Percentiles rank a stretch among this genome's conserved stretches.
Evolutionary conservation across 2,888 invertebrate species (phyloP).

Genomic region (Dendrolimus pini): DNA sequence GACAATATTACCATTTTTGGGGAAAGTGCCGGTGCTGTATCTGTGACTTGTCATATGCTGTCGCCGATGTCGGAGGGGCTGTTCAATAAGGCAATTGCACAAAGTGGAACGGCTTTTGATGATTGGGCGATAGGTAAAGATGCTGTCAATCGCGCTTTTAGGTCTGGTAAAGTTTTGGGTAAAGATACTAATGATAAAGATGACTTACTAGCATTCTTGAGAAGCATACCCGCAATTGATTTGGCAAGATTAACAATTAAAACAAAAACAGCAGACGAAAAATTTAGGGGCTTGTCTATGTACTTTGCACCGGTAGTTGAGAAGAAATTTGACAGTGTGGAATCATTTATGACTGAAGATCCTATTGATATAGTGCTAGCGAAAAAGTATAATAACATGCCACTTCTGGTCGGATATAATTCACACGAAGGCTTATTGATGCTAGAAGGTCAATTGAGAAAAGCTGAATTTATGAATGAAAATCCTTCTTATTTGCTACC

Average conservation of each 20-base stretch:
- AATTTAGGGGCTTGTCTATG: constrained; percentile 35
- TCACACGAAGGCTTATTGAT: constrained; percentile 42
- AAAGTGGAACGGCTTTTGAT: constrained; percentile 46
- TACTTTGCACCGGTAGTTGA: constrained; percentile 46
- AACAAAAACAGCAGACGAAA: constrained; percentile 38
- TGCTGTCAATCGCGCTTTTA: constrained; percentile 36
- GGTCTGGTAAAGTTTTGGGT: constrained; percentile 38
- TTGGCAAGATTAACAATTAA: constrained; percentile 28
- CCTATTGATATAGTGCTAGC: constrained; percentile 31
- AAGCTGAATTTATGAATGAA: constrained; percentile 27
- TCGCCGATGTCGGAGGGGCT: constrained; percentile 54
- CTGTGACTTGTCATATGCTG: constrained; percentile 50
- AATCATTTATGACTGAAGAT: constrained; percentile 37
- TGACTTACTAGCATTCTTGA: constrained; percentile 37
- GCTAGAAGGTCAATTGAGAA: constrained; percentile 24
- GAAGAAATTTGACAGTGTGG: constrained; percentile 31
- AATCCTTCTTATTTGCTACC: constrained; percentile 36
- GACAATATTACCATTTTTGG: constrained; percentile 55
- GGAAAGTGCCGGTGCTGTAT: constrained; percentile 53
- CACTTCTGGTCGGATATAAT: constrained; percentile 44
- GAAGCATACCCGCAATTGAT: constrained; percentile 32
- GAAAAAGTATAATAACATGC: constrained; percentile 34
- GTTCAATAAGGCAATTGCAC: constrained; percentile 52
- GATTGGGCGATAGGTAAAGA: constrained; percentile 36
- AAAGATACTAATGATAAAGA: constrained; percentile 35